These are phyloP conservation scores for Ariolimax columbianus DNA, from an alignment of 2,888 invertebrate species.

Conservation along the genomic window DNA sequence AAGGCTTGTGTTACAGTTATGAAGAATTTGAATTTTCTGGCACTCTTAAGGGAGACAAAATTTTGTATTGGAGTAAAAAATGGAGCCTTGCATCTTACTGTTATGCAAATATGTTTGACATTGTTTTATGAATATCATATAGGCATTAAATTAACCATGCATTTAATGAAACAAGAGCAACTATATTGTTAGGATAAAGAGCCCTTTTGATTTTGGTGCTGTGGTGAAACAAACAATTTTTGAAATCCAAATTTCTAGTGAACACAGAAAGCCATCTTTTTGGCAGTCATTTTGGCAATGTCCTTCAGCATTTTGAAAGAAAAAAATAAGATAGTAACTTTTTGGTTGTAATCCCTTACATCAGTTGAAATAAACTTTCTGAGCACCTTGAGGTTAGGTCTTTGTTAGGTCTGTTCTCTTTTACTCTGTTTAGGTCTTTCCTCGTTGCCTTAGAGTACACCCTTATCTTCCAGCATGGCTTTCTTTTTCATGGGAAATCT, in stretches of 20 bases:
- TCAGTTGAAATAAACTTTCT: constrained; percentile 42
- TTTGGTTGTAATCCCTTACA: constrained; percentile 53
- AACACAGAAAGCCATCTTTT: constrained; percentile 25
- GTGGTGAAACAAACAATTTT: constrained; percentile 53
- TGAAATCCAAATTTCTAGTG: constrained; percentile 38
- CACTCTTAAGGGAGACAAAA: background rate
- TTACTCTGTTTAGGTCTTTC: background rate
- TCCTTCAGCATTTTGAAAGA: constrained; percentile 12
- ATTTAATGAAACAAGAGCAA: constrained; percentile 54
- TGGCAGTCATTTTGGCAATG: constrained; percentile 29
- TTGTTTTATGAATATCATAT: background rate
- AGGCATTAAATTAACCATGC: constrained; percentile 40
- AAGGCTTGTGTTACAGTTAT: background rate
- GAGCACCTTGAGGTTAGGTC: constrained; percentile 49
- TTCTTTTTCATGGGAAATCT: background rate
- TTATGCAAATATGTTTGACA: background rate
- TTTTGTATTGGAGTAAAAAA: background rate
- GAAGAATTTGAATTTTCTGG: background rate
- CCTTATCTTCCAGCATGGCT: background rate
- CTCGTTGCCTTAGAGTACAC: background rate
- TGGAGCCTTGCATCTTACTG: background rate
- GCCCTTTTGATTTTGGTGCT: constrained; percentile 55
- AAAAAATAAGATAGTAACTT: constrained; percentile 38
- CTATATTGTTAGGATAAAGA: constrained; percentile 51
- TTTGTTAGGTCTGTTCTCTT: background rate